A percentile compares a stretch with the other conserved stretches of the same genome.
These are phyloP conservation scores for Amaurobius ferox DNA, from an alignment of 2,888 invertebrate genomes.

Conservation along the genomic window DNA sequence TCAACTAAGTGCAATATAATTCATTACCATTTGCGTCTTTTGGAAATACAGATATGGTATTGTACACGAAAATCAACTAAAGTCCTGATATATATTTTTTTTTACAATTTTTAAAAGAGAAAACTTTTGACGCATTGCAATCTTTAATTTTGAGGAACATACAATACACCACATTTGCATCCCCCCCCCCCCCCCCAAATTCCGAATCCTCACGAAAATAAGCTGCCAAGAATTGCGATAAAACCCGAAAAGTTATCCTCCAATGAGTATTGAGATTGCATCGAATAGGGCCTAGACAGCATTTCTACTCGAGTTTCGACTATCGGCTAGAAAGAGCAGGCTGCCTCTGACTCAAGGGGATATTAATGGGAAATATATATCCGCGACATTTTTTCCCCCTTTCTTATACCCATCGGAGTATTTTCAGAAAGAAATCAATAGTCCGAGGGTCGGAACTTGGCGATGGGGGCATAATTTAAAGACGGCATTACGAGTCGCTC, in stretches of 20 bases:
- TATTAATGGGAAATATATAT: slow-evolving; percentile 48
- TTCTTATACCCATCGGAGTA: background rate
- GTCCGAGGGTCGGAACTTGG: background rate
- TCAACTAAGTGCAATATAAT: too few species aligned
- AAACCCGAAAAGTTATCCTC: background rate
- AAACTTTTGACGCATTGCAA: too few species aligned
- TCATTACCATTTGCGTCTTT: too few species aligned
- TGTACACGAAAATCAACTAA: too few species aligned
- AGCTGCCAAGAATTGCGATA: too few species aligned
- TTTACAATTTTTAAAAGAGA: too few species aligned
- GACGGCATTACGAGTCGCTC: background rate
- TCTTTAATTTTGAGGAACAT: too few species aligned
- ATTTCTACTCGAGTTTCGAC: background rate
- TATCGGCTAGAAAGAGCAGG: slow-evolving; percentile 3
- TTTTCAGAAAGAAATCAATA: slow-evolving; percentile 37
- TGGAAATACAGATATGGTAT: too few species aligned
- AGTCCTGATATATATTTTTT: too few species aligned
- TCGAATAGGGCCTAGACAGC: background rate
- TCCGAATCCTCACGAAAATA: too few species aligned
- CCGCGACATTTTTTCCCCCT: slow-evolving; percentile 17
- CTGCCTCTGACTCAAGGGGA: slow-evolving; percentile 23
- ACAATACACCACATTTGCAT: too few species aligned
- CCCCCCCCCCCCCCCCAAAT: too few species aligned
- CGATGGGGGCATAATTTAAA: slow-evolving; percentile 41
- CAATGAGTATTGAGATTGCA: background rate